Conservation (phyloP, 2,888 invertebrate species). For the Epistrophe eligans region DNA sequence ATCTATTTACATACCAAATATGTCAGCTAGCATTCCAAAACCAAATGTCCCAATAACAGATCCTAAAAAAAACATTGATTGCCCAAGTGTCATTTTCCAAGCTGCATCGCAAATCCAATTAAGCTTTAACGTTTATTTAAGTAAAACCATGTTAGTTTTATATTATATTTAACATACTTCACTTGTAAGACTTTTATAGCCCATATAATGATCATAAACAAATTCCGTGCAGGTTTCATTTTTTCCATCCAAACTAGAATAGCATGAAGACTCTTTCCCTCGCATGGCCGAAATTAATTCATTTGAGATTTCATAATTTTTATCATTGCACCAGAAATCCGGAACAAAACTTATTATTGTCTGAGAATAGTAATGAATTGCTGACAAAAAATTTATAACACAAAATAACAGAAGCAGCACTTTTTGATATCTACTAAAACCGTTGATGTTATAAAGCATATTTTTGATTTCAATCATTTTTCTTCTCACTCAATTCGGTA, state of each 20-base stretch:
- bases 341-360: conserved; percentile 86
- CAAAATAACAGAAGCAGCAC: conserved; percentile 85
- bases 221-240: conserved; percentile 83
- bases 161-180: conserved; percentile 83
- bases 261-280: conserved; percentile 31
- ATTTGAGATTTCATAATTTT: neutral
- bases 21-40: conserved; percentile 86
- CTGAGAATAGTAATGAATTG: conserved; percentile 86
- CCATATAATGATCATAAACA: conserved; percentile 85
- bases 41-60: conserved; percentile 86
- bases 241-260: neutral
- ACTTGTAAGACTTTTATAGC: conserved; percentile 86
- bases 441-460: conserved; percentile 85
- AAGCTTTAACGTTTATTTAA: conserved; percentile 17
- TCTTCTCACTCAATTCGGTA: neutral
- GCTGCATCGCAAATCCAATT: conserved; percentile 86
- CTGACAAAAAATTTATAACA: conserved; percentile 85
- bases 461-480: conserved; percentile 83
- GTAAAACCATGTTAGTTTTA: neutral
- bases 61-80: conserved; percentile 87
- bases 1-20: conserved; percentile 80
- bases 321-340: conserved; percentile 82
- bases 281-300: conserved; percentile 19
- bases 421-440: conserved; percentile 85
- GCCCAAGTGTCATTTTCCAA: conserved; percentile 86